phyloP scores from a whole-genome alignment of 2,888 invertebrate genomes.

The Marronus borbonicus region DNA sequence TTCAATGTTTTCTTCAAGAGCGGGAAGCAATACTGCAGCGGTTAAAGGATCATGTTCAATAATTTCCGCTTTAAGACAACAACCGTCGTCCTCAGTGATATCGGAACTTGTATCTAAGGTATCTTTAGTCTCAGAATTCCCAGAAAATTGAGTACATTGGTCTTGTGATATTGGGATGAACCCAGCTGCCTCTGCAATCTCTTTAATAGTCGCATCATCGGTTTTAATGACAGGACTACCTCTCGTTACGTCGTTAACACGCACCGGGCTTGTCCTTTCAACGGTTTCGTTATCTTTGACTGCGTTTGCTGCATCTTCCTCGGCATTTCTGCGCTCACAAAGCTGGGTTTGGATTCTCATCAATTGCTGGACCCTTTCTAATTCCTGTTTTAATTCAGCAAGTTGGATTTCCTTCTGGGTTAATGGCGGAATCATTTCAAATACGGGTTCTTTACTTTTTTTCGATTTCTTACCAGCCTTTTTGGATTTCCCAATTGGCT shows the following conservation, averaged over 20 bases:
- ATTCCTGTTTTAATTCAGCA: conserved; percentile 42
- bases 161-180: neutral
- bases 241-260: neutral
- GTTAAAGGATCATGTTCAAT: neutral
- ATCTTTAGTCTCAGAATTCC: neutral
- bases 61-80: neutral
- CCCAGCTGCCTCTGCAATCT: conserved; percentile 9
- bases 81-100: neutral
- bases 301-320: neutral
- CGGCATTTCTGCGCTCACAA: neutral
- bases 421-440: neutral
- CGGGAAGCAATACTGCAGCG: too few species aligned
- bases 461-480: conserved; percentile 35
- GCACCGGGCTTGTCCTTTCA: neutral
- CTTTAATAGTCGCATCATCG: neutral
- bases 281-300: neutral
- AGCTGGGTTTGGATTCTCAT: conserved; percentile 24
- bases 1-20: too few species aligned
- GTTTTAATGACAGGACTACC: neutral
- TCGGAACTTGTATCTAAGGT: neutral
- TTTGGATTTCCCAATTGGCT: neutral
- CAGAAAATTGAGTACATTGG: neutral
- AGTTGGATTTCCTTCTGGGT: conserved; percentile 43
- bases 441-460: conserved; percentile 17
- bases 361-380: conserved; percentile 23